Evolutionary conservation across 2,888 invertebrate genomes (phyloP).

Genomic region (Palloptera scutellata): DNA sequence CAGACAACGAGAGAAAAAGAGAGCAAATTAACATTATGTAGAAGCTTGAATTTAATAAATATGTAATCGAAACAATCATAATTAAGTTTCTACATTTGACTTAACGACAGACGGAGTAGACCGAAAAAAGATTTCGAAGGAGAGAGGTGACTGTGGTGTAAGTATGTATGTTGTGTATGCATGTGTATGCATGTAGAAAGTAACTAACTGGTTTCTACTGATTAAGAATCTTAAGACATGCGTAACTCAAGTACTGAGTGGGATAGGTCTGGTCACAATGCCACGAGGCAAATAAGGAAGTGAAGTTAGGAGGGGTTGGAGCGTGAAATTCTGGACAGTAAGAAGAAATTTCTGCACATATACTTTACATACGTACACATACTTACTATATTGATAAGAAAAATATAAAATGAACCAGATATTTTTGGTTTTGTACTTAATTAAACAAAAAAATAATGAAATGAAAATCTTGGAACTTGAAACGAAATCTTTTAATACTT

Average conservation of each 20-base stretch:
- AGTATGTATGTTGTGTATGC: not conserved
- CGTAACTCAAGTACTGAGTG: conserved; percentile 18
- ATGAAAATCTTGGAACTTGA: too few species aligned
- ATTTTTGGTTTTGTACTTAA: too few species aligned
- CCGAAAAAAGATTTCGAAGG: not conserved
- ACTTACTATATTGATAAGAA: too few species aligned
- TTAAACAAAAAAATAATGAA: too few species aligned
- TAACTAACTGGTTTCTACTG: too few species aligned
- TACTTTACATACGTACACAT: too few species aligned
- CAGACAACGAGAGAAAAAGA: conserved; percentile 36
- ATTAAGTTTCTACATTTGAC: conserved; percentile 2
- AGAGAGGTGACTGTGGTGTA: not conserved
- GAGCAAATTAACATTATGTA: conserved; percentile 48
- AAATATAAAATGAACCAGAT: too few species aligned
- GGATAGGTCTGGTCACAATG: conserved; percentile 19
- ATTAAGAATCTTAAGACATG: not conserved
- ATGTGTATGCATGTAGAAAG: not conserved
- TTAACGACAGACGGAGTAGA: too few species aligned
- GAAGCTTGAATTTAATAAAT: too few species aligned
- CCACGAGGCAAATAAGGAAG: too few species aligned
- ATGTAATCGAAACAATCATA: conserved; percentile 44
- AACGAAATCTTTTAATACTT: too few species aligned
- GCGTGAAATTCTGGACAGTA: not conserved
- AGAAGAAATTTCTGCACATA: too few species aligned
- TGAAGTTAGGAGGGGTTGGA: not conserved